A percentile compares a stretch with the other conserved stretches of the same genome.
These are phyloP conservation scores for Macrostomum cliftonense DNA, from an alignment of 2,888 invertebrate species.

Conservation along the genomic window DNA sequence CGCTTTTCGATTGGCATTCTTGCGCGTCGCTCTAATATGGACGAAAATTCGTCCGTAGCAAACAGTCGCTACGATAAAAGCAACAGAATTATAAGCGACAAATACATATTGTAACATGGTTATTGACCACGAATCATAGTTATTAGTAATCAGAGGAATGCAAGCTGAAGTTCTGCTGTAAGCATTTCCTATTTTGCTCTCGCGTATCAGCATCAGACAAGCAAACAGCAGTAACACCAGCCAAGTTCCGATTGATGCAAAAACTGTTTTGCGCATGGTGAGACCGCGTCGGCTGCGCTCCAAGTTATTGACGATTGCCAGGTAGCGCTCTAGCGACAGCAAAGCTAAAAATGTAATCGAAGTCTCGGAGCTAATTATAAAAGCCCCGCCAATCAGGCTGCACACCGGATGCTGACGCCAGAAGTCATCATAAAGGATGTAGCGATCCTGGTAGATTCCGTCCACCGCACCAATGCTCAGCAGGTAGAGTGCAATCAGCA, in stretches of 20 bases:
- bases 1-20: neutral
- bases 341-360: slow-evolving; percentile 38
- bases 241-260: neutral
- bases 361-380: slow-evolving; percentile 26
- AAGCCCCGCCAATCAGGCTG: slow-evolving; percentile 43
- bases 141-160: neutral
- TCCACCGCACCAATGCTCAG: slow-evolving; percentile 46
- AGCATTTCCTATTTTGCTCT: neutral
- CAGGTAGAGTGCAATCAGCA: slow-evolving; percentile 48
- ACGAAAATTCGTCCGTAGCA: slow-evolving; percentile 2
- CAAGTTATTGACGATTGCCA: slow-evolving; percentile 35
- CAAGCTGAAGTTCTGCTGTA: slow-evolving; percentile 2
- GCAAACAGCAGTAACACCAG: neutral
- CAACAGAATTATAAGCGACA: slow-evolving; percentile 2
- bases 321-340: slow-evolving; percentile 37
- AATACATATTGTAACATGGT: neutral
- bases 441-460: slow-evolving; percentile 34
- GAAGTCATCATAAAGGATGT: slow-evolving; percentile 43
- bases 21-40: neutral
- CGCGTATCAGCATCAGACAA: neutral
- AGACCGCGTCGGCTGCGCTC: slow-evolving; percentile 12
- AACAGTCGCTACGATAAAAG: slow-evolving; percentile 2
- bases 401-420: slow-evolving; percentile 46
- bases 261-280: neutral
- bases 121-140: neutral